Percentiles rank a stretch among this genome's conserved stretches.
Conservation (phyloP, 2,113 vertebrate genomes). For the Oreochromis spilurus region DNA sequence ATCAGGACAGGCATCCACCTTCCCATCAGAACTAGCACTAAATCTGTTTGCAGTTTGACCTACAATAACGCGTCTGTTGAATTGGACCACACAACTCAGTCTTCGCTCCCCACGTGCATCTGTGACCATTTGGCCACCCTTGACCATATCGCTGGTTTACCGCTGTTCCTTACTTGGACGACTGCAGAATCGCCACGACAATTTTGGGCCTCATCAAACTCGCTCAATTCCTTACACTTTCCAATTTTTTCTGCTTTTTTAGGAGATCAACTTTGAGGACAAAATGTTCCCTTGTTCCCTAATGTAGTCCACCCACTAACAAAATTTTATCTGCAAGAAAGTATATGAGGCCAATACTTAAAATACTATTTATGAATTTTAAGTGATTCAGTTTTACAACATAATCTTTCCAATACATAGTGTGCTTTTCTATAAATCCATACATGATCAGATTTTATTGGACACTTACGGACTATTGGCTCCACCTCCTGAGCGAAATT, state of each 20-base stretch:
- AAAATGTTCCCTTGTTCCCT: neutral
- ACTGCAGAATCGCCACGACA: neutral
- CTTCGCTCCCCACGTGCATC: neutral
- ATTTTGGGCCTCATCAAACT: neutral
- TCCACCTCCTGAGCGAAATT: conserved; percentile 75
- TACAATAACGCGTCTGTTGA: neutral
- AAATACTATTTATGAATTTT: neutral
- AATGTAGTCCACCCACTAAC: neutral
- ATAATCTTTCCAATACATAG: neutral
- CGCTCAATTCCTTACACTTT: neutral
- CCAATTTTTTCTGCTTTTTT: neutral
- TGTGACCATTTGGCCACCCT: neutral
- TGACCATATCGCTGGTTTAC: neutral
- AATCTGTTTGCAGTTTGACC: neutral
- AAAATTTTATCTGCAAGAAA: neutral
- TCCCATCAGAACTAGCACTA: neutral
- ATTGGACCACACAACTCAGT: neutral
- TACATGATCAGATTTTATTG: neutral
- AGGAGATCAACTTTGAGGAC: neutral
- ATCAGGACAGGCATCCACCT: neutral
- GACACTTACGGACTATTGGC: conserved; percentile 85
- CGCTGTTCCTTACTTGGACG: neutral
- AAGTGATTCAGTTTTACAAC: neutral
- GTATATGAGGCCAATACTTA: neutral
- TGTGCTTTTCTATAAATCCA: neutral